Base-by-base conservation (phyloP, 30 jellyfish, hydroid and myxozoan genomes). In the Cassiopea xamachana region DNA sequence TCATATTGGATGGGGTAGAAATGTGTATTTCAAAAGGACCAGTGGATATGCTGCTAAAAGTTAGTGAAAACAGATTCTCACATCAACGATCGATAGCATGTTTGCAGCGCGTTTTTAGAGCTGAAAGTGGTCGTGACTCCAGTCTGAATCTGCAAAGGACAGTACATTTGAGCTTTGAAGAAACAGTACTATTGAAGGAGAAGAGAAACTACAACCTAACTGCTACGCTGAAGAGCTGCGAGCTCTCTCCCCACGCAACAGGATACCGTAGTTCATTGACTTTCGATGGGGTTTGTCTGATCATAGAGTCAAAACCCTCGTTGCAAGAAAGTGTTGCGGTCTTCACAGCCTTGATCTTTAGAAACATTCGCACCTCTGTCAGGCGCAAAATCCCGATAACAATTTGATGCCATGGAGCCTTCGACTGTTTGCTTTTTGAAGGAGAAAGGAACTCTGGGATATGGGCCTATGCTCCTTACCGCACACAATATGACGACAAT, bases 301-400 rank as follows among this genome's bases (percentile, higher is more conserved):
- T 80, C 71, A 39, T 82, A 45, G 69, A 75, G 14, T 68, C 60
- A 62, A 18, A 70, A n/a, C 60, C 48, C 27, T 80, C 90, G 1
- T 49, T 19, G 17, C 27, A 86, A 60, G 1, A 27, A 10, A 2
- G 60, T 46, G 85, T 44, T 13, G 86, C 95, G 12, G 79, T 79
- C 8, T 88, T 88, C 46, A 88, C 95, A 15, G 95, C 95, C 13
- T 48, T 88, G 55, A 88, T 86, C n/a, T 88, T 88, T 73, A 55
- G 90, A 58, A 88, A 55, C 60, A 82, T 88, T 17, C 80, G 48
- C 3, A 69, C 70, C 60, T 84, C 48, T 19, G 87, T 88, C 1
- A 70, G 95, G 50, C 83, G 95, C 3, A 88, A 88, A 48, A 79
- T 88, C 46, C 95, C 95, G 18, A 88, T 88, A 16, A 79, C 86